Evolutionary conservation across 1,140 invertebrate species (phyloP).

Genomic region (Drosophila subpulchrella): DNA sequence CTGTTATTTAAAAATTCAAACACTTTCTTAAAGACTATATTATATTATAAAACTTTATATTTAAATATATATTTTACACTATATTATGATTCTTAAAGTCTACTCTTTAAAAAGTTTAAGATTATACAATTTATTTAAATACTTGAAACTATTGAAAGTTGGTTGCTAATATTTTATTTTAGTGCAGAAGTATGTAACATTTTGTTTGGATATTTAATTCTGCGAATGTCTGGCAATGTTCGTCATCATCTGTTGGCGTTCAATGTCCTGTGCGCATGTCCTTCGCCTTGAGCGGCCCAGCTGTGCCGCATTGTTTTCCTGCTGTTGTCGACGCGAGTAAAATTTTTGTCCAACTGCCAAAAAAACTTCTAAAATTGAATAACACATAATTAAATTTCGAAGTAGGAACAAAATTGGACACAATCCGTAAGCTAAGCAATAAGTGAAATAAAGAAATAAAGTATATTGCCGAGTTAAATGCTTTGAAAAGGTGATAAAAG

Average conservation of each 20-base stretch:
- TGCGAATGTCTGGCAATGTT: constrained; percentile 15
- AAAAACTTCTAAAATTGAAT: constrained; percentile 1
- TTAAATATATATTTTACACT: too few species aligned
- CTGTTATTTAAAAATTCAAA: too few species aligned
- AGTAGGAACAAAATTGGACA: background rate
- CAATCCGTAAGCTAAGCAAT: background rate
- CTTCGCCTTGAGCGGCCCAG: constrained; percentile 23
- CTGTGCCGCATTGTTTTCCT: constrained; percentile 52
- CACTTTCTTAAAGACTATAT: too few species aligned
- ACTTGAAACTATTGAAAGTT: too few species aligned
- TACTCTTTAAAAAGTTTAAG: background rate
- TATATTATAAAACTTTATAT: too few species aligned
- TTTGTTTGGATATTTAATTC: background rate
- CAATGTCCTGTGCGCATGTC: constrained; percentile 45
- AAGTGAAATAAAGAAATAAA: background rate
- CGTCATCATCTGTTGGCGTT: constrained; percentile 14
- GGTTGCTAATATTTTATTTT: too few species aligned
- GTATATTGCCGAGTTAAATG: constrained; percentile 4
- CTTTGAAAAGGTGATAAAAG: constrained; percentile 16
- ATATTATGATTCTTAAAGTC: too few species aligned
- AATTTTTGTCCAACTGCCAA: constrained; percentile 16
- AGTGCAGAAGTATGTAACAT: background rate
- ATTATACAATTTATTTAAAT: background rate
- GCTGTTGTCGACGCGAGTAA: constrained; percentile 17
- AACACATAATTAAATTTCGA: background rate